Base-by-base conservation (phyloP, 2,113 vertebrate species). In the Siniperca chuatsi region DNA sequence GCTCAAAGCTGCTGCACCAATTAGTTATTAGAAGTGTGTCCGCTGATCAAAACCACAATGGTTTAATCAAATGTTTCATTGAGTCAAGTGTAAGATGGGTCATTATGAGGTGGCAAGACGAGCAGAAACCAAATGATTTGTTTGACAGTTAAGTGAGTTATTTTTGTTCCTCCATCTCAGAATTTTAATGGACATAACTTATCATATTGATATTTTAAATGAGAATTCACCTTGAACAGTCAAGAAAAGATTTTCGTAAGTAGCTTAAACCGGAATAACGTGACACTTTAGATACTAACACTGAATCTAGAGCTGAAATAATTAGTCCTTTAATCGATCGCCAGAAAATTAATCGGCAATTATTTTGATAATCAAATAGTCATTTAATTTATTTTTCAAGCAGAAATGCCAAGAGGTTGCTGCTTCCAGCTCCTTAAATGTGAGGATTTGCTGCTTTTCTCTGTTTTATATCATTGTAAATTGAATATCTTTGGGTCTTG, bases 21-120 rank as follows among this genome's bases (percentile, higher is more conserved):
- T 91, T 85, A 73, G 58, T 82, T 73, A 85, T 84, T 76, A 82
- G 68, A 73, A 78, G 57, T 50, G 76, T 69, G 76, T 75, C 88
- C 70, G 72, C 64, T 82, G 86, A 88, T 90, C 86, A 72, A 75
- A 79, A 76, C 33, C 76, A 70, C 15, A 46, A 46, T 40, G 25
- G 52, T 71, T 79, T 35, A n/a, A 86, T 73, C 10, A 46, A 67
- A 70, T 74, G 72, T 70, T 69, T 69, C 74, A 73, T n/a, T 62
- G 62, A 57, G 58, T 57, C 1, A 3, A 66, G 52, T 15, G 18
- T 60, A 33, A 46, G 54, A 78, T 40, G 58, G 64, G 33, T 82
- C 69, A 72, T 76, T 70, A n/a, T 58, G 57, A 82, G 64, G 6
- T 35, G 61, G 62, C 25, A n/a, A 75, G 44, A 48, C 8, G 52